These are phyloP conservation scores for Rhincodon typus DNA, from an alignment of 2,797 vertebrate genomes.

Conservation along the genomic window DNA sequence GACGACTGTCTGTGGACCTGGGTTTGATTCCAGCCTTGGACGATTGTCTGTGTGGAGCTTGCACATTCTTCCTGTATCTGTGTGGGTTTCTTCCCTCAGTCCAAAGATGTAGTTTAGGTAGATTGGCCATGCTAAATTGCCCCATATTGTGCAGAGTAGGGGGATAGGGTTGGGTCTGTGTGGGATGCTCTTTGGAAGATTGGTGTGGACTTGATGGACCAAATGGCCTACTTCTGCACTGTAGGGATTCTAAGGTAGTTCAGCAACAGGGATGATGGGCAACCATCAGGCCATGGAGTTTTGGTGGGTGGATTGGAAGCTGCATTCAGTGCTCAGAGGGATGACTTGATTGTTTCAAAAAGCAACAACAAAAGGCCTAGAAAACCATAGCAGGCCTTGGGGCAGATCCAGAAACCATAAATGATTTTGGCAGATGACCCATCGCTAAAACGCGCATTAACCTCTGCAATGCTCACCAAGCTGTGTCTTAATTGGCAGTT, in stretches of 20 bases:
- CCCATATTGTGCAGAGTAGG: too few species aligned
- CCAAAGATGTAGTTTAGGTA: too few species aligned
- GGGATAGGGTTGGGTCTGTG: too few species aligned
- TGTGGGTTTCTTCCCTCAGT: too few species aligned
- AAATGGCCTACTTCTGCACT: too few species aligned
- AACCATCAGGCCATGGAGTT: background rate
- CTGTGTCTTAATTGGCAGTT: background rate
- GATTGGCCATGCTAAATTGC: too few species aligned
- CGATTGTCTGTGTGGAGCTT: too few species aligned
- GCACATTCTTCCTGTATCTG: too few species aligned
- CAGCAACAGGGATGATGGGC: background rate
- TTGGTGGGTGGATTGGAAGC: background rate
- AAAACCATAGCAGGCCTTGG: constrained; percentile 8
- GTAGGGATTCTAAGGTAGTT: background rate
- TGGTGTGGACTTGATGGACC: too few species aligned
- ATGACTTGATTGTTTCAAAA: background rate
- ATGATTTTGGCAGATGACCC: constrained; percentile 30
- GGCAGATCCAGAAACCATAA: constrained; percentile 9
- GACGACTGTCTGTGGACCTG: too few species aligned
- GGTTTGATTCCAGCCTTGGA: too few species aligned
- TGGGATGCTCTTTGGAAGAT: too few species aligned
- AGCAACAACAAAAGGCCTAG: background rate
- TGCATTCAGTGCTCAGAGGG: background rate
- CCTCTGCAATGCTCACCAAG: constrained; percentile 14
- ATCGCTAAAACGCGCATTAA: background rate